Percentiles rank a stretch among this genome's conserved stretches.
Conservation (phyloP, 2,888 invertebrate species). For the Xestia rhomboidea region DNA sequence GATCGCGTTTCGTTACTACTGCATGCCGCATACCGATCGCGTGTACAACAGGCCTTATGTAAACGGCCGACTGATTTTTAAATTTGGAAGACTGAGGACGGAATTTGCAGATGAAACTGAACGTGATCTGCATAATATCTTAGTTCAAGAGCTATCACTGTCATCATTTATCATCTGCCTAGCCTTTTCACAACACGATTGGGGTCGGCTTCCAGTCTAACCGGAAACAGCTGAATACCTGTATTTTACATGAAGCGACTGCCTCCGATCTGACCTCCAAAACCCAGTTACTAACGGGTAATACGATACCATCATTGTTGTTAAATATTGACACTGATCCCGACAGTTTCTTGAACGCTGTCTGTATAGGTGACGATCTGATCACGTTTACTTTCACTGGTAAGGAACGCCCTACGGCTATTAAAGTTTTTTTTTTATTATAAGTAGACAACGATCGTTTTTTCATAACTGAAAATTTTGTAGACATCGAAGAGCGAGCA, state of each 20-base stretch:
- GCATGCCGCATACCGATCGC: slow-evolving; percentile 80
- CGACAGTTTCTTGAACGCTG: background rate
- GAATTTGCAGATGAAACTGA: background rate
- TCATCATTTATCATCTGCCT: too few relatives aligned
- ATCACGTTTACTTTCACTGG: background rate
- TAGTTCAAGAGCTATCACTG: background rate
- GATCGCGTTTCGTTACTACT: slow-evolving; percentile 77
- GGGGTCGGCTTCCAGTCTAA: too few relatives aligned
- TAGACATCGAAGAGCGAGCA: background rate
- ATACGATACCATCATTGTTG: too few relatives aligned
- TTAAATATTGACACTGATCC: background rate
- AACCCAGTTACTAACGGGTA: too few relatives aligned
- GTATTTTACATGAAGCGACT: too few relatives aligned
- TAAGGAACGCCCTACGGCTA: background rate
- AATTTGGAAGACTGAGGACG: background rate
- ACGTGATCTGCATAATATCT: background rate
- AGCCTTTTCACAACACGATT: too few relatives aligned
- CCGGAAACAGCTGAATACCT: too few relatives aligned
- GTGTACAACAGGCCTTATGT: slow-evolving; percentile 72
- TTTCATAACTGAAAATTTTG: background rate
- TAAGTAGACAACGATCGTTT: background rate
- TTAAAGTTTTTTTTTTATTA: background rate
- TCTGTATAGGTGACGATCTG: background rate
- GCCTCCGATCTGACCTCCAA: too few relatives aligned
- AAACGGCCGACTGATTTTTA: slow-evolving; percentile 58